A percentile compares a stretch with the other conserved stretches of the same genome.
These are phyloP conservation scores for Tinea semifulvella DNA, from an alignment of 2,888 invertebrate genomes.

Conservation along the genomic window DNA sequence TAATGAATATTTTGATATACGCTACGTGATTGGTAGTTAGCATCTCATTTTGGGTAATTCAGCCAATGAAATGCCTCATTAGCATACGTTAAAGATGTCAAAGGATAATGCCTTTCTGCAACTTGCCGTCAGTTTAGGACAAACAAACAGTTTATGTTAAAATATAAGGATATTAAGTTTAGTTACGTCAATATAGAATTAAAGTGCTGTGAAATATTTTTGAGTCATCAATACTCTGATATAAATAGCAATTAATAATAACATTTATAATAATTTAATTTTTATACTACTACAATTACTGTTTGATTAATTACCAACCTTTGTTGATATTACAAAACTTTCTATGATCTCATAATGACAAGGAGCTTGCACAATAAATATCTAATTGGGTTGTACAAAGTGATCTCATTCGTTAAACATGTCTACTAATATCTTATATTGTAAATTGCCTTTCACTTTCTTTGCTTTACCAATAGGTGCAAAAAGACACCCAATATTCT, in stretches of 20 bases:
- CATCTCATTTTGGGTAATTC: no score
- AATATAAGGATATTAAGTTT: no score
- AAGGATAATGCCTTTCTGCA: no score
- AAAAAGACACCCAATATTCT: neutral
- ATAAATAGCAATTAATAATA: slow-evolving; percentile 28
- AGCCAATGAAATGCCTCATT: no score
- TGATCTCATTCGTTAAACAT: slow-evolving; percentile 51
- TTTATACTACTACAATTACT: slow-evolving; percentile 35
- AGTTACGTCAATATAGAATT: no score
- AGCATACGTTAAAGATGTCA: no score
- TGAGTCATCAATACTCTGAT: no score
- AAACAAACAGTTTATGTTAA: no score
- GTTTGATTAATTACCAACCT: slow-evolving; percentile 45
- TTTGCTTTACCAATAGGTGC: slow-evolving; percentile 26
- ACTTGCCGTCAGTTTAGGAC: no score
- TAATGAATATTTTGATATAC: no score
- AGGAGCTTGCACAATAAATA: slow-evolving; percentile 49
- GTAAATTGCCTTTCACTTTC: slow-evolving; percentile 48
- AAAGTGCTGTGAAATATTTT: no score
- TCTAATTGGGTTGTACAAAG: slow-evolving; percentile 53
- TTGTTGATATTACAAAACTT: slow-evolving; percentile 41
- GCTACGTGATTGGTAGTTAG: no score
- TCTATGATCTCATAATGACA: slow-evolving; percentile 31
- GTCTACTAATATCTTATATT: slow-evolving; percentile 17
- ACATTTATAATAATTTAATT: slow-evolving; percentile 46